Evolutionary conservation across 35 echinoderm and acorn worm genomes (phyloP).

Genomic region (Chiridota heheva): DNA sequence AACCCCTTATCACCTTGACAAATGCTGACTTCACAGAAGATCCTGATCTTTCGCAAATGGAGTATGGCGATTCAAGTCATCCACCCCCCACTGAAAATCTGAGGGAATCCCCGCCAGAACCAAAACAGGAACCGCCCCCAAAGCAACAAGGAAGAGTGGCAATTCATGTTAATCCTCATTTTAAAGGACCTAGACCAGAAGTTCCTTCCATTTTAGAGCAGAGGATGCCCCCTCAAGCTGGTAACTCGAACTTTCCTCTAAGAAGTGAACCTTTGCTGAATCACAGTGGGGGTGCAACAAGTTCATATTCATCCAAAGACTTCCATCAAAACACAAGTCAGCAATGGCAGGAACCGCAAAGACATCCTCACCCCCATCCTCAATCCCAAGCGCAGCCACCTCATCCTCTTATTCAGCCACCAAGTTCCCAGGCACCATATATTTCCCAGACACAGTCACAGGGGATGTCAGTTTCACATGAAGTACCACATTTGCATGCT

Average conservation of each 20-base stretch:
- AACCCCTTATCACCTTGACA: slow-evolving; percentile 39
- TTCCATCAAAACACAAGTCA: too few relatives aligned
- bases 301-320: too few relatives aligned
- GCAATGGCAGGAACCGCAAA: too few relatives aligned
- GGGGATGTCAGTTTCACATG: too few relatives aligned
- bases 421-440: too few relatives aligned
- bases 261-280: rapidly evolving
- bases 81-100: background rate
- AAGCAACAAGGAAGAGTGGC: background rate
- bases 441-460: too few relatives aligned
- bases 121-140: background rate
- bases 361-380: too few relatives aligned
- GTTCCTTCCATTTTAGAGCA: too few relatives aligned
- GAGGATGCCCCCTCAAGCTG: background rate
- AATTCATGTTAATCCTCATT: slow-evolving; percentile 52
- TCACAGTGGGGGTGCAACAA: background rate
- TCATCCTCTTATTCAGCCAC: too few relatives aligned
- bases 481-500: too few relatives aligned
- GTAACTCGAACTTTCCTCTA: background rate
- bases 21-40: slow-evolving; percentile 32
- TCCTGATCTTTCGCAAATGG: background rate
- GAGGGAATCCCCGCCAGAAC: background rate
- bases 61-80: too few relatives aligned
- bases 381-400: too few relatives aligned
- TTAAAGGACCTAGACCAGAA: slow-evolving; percentile 23